phyloP scores from a whole-genome alignment of 2,113 vertebrate genomes.

The Neomonachus schauinslandi region DNA sequence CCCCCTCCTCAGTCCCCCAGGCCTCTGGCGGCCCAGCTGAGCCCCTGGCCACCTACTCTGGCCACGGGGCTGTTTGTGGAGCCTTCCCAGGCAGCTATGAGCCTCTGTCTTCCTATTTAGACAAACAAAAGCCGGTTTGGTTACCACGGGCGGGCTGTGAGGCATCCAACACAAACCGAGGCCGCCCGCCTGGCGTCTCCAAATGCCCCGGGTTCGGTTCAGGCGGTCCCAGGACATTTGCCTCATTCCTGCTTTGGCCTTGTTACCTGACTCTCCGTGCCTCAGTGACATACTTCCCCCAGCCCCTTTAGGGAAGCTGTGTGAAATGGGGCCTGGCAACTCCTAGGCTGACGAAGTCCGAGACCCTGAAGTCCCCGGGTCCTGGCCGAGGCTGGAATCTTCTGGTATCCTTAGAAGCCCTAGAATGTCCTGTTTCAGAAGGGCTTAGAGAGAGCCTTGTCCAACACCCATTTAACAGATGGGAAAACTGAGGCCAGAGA shows the following conservation, averaged over 20 bases:
- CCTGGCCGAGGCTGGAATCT: fast-evolving
- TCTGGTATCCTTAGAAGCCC: neutral
- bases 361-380: too few relatives aligned
- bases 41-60: neutral
- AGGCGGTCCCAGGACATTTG: slow-evolving; percentile 31
- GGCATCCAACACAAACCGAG: slow-evolving; percentile 59
- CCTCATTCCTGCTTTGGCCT: neutral
- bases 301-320: neutral
- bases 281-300: neutral
- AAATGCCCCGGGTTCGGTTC: slow-evolving; percentile 7
- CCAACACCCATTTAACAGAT: neutral
- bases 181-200: slow-evolving; percentile 45
- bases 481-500: neutral
- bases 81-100: slow-evolving; percentile 22
- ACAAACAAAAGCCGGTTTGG: slow-evolving; percentile 68
- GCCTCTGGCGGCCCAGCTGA: neutral
- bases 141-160: slow-evolving; percentile 52
- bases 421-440: neutral
- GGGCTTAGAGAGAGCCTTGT: neutral
- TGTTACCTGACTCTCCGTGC: neutral
- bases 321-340: neutral
- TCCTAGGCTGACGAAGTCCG: neutral
- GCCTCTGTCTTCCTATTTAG: slow-evolving; percentile 70
- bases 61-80: slow-evolving; percentile 50
- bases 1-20: neutral